These are phyloP conservation scores for Acleris cristana DNA, from an alignment of 2,888 invertebrate species.

Conservation along the genomic window DNA sequence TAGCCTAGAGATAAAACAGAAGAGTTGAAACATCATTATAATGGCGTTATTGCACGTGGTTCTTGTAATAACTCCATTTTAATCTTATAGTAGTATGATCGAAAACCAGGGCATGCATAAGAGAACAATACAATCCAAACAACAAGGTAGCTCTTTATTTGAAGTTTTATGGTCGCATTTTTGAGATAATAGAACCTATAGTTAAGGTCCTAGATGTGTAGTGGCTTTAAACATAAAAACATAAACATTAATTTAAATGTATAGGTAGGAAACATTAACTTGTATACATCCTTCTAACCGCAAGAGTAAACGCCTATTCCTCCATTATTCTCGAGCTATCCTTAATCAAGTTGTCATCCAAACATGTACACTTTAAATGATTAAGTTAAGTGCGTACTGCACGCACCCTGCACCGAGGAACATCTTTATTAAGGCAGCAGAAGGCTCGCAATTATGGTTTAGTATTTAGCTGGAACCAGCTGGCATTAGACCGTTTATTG, in stretches of 20 bases:
- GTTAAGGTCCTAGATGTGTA: too few relatives aligned
- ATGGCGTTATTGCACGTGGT: too few relatives aligned
- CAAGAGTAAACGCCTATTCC: not conserved
- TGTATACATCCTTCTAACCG: slow-evolving; percentile 1
- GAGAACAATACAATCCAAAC: too few relatives aligned
- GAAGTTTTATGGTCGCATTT: not conserved
- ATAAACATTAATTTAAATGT: not conserved
- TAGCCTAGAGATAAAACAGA: too few relatives aligned
- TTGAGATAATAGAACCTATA: too few relatives aligned
- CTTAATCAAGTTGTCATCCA: slow-evolving; percentile 32
- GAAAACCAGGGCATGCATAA: not conserved
- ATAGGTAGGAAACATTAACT: not conserved
- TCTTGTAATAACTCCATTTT: too few relatives aligned
- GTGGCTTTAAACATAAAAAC: too few relatives aligned
- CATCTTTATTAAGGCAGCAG: slow-evolving; percentile 26
- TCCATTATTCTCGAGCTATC: slow-evolving; percentile 27
- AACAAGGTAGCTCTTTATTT: not conserved
- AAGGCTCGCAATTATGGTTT: not conserved
- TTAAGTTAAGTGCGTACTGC: slow-evolving; percentile 35
- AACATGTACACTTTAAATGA: slow-evolving; percentile 28
- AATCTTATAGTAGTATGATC: too few relatives aligned
- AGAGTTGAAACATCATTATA: too few relatives aligned
- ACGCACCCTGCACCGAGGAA: slow-evolving; percentile 17
- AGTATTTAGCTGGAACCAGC: too few relatives aligned
- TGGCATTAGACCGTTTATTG: too few relatives aligned